Conservation (phyloP, 1,140 invertebrate genomes). For the Tetramorium parvispinum region DNA sequence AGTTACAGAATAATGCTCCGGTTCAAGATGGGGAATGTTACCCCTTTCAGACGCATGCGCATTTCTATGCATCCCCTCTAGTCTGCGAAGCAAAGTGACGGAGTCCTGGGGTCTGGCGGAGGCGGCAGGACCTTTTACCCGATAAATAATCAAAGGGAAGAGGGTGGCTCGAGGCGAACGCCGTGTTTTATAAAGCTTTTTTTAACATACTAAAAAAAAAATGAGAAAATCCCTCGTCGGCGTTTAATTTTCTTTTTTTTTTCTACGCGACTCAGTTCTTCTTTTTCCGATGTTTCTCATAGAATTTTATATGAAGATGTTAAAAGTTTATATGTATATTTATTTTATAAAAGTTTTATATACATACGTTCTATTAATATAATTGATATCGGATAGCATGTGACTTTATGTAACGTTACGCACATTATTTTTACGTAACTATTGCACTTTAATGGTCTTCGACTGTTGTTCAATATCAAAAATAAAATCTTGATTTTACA, state of each 20-base stretch:
- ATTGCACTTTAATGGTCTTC: not conserved
- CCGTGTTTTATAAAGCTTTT: not conserved
- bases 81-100: not conserved
- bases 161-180: not conserved
- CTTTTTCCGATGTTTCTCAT: not conserved
- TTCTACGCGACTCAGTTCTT: not conserved
- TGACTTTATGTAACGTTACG: not conserved
- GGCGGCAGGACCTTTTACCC: slow-evolving; percentile 25
- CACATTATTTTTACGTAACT: slow-evolving; percentile 18
- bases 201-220: slow-evolving; percentile 4
- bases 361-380: slow-evolving; percentile 37
- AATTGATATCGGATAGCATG: slow-evolving; percentile 6
- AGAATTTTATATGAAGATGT: not conserved
- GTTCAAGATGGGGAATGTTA: slow-evolving; percentile 66
- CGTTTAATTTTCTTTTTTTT: not conserved
- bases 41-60: slow-evolving; percentile 73
- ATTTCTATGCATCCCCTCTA: slow-evolving; percentile 29
- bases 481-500: slow-evolving; percentile 5
- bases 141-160: slow-evolving; percentile 59
- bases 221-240: not conserved
- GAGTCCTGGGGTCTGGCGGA: slow-evolving; percentile 1
- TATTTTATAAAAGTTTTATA: slow-evolving; percentile 29
- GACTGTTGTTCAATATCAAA: slow-evolving; percentile 8
- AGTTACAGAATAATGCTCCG: slow-evolving; percentile 76
- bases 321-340: slow-evolving; percentile 39